Evolutionary conservation across 53 echinoderm and acorn worm species (phyloP).

Genomic region (Zoroaster sp.): DNA sequence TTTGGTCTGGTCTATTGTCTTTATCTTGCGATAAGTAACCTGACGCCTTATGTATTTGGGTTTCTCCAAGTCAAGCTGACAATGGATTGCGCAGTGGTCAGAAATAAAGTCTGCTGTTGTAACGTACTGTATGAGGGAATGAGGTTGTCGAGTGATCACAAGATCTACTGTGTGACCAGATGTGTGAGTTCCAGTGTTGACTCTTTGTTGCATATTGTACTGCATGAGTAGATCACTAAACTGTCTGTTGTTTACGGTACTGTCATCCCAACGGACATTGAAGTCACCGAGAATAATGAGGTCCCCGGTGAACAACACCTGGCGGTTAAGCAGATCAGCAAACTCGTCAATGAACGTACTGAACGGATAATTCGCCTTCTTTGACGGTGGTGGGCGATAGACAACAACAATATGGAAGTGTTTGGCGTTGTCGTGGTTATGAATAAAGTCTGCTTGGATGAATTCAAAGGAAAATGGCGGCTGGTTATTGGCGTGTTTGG

Average conservation of each 20-base stretch:
- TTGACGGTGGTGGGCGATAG: neutral
- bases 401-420: no score
- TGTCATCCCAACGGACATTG: neutral
- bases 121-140: neutral
- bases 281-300: no score
- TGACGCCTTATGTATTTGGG: no score
- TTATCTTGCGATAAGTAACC: neutral
- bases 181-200: neutral
- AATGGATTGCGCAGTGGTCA: no score
- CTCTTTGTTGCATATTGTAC: conserved; percentile 5
- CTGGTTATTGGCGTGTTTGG: neutral
- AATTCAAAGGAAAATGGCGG: neutral
- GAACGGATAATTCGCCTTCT: no score
- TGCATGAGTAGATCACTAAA: neutral
- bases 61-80: neutral
- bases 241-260: neutral
- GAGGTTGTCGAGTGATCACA: neutral
- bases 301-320: no score
- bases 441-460: no score
- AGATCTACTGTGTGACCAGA: neutral
- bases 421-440: no score
- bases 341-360: no score
- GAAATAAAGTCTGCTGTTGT: neutral
- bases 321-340: no score
- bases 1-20: neutral